These are phyloP conservation scores for Perdita meconis DNA, from an alignment of 2,888 invertebrate species.

Conservation along the genomic window DNA sequence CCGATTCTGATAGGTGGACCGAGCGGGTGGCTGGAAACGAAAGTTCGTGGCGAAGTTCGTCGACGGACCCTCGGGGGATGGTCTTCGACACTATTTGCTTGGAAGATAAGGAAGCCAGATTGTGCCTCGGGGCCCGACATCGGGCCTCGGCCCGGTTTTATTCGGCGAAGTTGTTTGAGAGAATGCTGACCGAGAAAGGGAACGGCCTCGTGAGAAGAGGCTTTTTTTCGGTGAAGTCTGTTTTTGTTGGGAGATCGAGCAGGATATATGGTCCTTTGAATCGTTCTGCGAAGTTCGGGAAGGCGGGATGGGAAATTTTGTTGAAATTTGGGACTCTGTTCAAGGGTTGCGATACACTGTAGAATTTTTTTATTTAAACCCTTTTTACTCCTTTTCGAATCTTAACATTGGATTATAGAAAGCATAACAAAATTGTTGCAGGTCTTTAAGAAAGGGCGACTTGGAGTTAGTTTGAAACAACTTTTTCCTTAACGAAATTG, in stretches of 20 bases:
- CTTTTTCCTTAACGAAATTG: too few relatives aligned
- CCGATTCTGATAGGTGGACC: neutral
- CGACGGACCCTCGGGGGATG: neutral
- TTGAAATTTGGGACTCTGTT: neutral
- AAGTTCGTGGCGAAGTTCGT: slow-evolving; percentile 4
- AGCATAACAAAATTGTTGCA: too few relatives aligned
- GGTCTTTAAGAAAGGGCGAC: too few relatives aligned
- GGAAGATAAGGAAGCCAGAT: slow-evolving; percentile 17
- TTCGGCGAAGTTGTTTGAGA: neutral
- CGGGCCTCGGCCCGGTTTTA: neutral
- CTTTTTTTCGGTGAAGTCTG: neutral
- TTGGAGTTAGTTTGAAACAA: too few relatives aligned
- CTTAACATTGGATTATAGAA: too few relatives aligned
- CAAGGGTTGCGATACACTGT: too few relatives aligned
- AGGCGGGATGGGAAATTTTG: neutral
- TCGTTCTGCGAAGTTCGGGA: neutral
- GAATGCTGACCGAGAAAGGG: neutral
- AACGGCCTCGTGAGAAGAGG: neutral
- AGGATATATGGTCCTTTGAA: neutral
- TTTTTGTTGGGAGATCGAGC: neutral
- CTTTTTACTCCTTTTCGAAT: neutral
- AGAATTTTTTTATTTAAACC: too few relatives aligned
- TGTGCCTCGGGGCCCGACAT: neutral
- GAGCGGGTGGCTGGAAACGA: neutral
- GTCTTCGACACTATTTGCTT: neutral